phyloP scores from a whole-genome alignment of 37 sponge, comb jelly and placozoan genomes.

The Cladorhizidae sp. region DNA sequence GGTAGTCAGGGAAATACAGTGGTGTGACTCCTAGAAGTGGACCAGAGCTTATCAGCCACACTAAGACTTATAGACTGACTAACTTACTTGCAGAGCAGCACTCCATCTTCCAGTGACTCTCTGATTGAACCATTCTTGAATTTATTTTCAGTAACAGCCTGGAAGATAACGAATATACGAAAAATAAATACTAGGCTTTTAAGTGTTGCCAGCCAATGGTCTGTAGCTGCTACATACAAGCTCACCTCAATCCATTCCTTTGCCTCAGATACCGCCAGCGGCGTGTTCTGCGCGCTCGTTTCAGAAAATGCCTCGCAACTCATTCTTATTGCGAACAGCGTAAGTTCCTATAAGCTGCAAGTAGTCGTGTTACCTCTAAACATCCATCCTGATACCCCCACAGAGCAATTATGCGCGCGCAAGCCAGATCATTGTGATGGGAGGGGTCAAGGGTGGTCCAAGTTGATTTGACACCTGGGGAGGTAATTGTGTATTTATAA shows the following conservation, averaged over 20 bases:
- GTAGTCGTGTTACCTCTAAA: too few species aligned
- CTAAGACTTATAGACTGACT: neutral
- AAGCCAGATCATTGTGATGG: too few species aligned
- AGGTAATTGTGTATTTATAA: too few species aligned
- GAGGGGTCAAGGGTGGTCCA: too few species aligned
- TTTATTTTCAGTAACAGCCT: slow-evolving; percentile 78
- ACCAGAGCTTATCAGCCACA: neutral
- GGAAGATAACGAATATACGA: neutral
- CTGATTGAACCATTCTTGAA: slow-evolving; percentile 45
- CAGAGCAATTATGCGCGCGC: too few species aligned
- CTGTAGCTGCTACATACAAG: too few species aligned
- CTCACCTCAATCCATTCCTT: slow-evolving; percentile 82
- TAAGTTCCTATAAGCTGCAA: too few species aligned
- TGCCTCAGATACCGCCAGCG: slow-evolving; percentile 41
- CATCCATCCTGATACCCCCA: too few species aligned
- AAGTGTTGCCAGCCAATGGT: neutral
- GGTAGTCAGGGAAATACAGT: too few species aligned
- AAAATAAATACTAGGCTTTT: neutral
- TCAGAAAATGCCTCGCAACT: slow-evolving; percentile 7
- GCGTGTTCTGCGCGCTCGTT: slow-evolving; percentile 22
- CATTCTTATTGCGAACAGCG: too few species aligned
- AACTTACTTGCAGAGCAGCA: slow-evolving; percentile 92
- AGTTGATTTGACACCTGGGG: too few species aligned
- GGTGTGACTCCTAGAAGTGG: too few species aligned
- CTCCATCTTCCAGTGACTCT: slow-evolving; percentile 75